Conservation (phyloP, 2,797 vertebrate genomes). For the Otolemur crassicaudatus region DNA sequence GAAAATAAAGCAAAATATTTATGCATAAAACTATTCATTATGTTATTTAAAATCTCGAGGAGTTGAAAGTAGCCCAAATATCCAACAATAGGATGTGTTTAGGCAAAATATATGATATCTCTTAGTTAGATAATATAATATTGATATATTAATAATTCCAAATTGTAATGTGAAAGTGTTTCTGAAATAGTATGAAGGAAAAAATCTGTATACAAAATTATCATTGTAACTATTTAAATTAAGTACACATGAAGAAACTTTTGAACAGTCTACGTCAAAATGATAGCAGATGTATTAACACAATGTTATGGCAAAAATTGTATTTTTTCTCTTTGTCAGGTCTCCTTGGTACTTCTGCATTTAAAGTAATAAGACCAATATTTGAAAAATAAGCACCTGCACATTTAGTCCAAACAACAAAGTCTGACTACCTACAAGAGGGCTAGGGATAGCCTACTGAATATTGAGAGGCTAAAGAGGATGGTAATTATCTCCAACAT, state of each 20-base stretch:
- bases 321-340: not conserved
- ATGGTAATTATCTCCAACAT: not conserved
- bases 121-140: constrained; percentile 36
- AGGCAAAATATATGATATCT: not conserved
- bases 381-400: not conserved
- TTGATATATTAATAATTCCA: constrained; percentile 10
- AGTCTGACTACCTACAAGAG: not conserved
- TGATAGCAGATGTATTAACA: not conserved
- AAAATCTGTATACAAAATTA: not conserved
- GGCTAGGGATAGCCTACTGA: not conserved
- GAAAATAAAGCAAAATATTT: constrained; percentile 56
- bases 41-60: constrained; percentile 42
- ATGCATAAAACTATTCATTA: constrained; percentile 27
- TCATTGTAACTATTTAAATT: not conserved
- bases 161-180: not conserved
- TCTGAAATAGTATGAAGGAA: not conserved
- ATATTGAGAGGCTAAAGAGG: not conserved
- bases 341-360: not conserved
- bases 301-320: not conserved
- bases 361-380: constrained; percentile 28
- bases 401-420: not conserved
- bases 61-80: not conserved
- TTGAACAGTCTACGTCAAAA: not conserved
- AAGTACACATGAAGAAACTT: not conserved
- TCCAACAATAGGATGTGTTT: not conserved